Percentiles rank a stretch among this genome's conserved stretches.
These are phyloP conservation scores for Dryomyza anilis DNA, from an alignment of 2,888 invertebrate genomes.

Conservation along the genomic window DNA sequence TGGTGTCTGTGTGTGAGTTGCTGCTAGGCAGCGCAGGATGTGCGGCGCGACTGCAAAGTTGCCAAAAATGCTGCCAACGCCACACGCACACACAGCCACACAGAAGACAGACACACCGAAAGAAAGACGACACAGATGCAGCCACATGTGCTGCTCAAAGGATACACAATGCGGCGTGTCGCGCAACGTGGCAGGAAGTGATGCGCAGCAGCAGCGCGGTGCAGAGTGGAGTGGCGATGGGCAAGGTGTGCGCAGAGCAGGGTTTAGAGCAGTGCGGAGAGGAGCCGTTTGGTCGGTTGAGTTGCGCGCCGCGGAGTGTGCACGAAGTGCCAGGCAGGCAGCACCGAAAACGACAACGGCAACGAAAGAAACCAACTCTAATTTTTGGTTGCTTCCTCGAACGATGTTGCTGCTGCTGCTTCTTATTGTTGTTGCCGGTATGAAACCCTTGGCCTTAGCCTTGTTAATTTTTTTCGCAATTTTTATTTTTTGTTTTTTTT, in stretches of 20 bases:
- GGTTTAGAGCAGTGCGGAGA: background rate
- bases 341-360: background rate
- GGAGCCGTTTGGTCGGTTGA: slow-evolving; percentile 19
- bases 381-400: background rate
- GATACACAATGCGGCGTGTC: slow-evolving; percentile 13
- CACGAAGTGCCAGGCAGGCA: slow-evolving; percentile 6
- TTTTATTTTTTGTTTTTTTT: slow-evolving; percentile 3
- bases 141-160: no score
- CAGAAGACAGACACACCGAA: no score
- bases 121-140: no score
- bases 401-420: no score
- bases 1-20: background rate
- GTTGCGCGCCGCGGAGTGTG: slow-evolving; percentile 8
- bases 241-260: background rate
- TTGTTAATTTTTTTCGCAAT: slow-evolving; percentile 22
- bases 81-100: no score
- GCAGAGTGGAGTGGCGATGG: background rate
- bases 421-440: background rate
- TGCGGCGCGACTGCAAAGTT: slow-evolving; percentile 33
- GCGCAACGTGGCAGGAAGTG: background rate
- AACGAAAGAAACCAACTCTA: slow-evolving; percentile 10
- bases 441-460: slow-evolving; percentile 31
- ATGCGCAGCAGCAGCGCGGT: slow-evolving; percentile 31
- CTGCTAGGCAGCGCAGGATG: background rate
- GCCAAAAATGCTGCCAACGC: slow-evolving; percentile 38